A percentile compares a stretch with the other conserved stretches of the same genome.
Evolutionary conservation across 2,797 vertebrate species (phyloP).

Genomic region (Coluber constrictor): DNA sequence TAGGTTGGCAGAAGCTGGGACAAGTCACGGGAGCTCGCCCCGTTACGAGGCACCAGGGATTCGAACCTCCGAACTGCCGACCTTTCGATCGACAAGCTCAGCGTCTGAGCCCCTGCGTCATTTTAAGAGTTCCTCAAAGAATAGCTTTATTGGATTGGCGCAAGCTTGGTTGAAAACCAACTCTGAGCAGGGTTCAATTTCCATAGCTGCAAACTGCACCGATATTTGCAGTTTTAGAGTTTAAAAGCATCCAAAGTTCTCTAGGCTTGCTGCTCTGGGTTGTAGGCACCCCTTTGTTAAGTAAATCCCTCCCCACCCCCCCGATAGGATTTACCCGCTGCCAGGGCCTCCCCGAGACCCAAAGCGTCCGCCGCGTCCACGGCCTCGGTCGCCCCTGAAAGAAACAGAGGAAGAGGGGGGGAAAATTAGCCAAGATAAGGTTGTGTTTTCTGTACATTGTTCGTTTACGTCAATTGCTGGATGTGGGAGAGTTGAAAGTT

Average conservation of each 20-base stretch:
- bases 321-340: constrained; percentile 79
- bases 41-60: too few relatives aligned
- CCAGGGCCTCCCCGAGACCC: constrained; percentile 87
- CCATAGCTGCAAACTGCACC: not conserved
- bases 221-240: not conserved
- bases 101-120: too few relatives aligned
- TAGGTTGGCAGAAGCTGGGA: too few relatives aligned
- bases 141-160: too few relatives aligned
- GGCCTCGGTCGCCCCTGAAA: constrained; percentile 89
- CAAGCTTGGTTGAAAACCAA: too few relatives aligned
- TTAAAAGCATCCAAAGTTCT: accelerated
- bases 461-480: too few relatives aligned
- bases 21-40: too few relatives aligned
- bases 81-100: too few relatives aligned
- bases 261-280: not conserved
- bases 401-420: not conserved
- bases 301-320: not conserved
- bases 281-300: not conserved
- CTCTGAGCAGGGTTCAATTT: accelerated
- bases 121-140: too few relatives aligned
- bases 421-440: accelerated
- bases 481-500: not conserved
- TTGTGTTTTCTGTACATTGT: not conserved
- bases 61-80: too few relatives aligned
- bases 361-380: constrained; percentile 91